phyloP scores from a whole-genome alignment of 2,888 invertebrate species.

The Hyposoter didymator region DNA sequence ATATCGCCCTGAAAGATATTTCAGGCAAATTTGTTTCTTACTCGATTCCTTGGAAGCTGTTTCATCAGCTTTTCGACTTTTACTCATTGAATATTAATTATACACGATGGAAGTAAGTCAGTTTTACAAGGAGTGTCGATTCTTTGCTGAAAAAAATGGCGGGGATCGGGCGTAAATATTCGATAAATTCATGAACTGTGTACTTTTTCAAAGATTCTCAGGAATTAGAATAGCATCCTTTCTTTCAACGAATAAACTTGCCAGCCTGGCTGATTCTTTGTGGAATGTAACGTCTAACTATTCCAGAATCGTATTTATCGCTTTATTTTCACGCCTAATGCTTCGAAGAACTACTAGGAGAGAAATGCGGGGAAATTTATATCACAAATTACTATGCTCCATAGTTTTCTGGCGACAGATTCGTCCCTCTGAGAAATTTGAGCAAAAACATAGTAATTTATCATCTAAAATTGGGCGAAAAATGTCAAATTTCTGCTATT shows the following conservation, averaged over 20 bases:
- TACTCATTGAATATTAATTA: neutral
- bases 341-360: neutral
- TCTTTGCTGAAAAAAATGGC: neutral
- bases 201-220: too few species aligned
- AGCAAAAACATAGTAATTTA: too few species aligned
- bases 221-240: too few species aligned
- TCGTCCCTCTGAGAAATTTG: too few species aligned
- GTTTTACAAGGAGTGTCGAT: neutral
- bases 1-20: neutral
- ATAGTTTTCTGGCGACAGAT: too few species aligned
- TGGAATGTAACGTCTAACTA: neutral
- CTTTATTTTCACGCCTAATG: neutral
- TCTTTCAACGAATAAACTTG: neutral
- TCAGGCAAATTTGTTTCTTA: neutral
- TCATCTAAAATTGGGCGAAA: too few species aligned
- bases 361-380: too few species aligned
- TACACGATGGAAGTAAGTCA: neutral
- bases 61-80: neutral
- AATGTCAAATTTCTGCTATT: too few species aligned
- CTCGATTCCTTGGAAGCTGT: neutral
- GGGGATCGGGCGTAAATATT: neutral
- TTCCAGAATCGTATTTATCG: conserved; percentile 40
- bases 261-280: neutral
- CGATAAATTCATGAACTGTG: neutral
- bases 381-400: too few species aligned